phyloP scores from a whole-genome alignment of 2,113 vertebrate genomes.

The Recurvirostra avosetta region DNA sequence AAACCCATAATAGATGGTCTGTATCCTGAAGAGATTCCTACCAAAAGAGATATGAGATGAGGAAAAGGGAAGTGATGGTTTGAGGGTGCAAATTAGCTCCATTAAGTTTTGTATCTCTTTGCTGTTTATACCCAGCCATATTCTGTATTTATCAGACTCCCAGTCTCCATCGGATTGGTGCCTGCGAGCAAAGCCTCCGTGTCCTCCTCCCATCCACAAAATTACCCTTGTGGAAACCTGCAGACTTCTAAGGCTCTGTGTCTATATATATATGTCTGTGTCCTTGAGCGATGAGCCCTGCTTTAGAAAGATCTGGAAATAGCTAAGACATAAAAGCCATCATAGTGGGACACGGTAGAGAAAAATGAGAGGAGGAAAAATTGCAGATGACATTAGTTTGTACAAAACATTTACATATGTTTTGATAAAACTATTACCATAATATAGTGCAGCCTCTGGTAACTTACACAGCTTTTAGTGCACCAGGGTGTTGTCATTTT shows the following conservation, averaged over 20 bases:
- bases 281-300: not conserved
- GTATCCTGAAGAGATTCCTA: not conserved
- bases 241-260: not conserved
- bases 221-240: not conserved
- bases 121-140: not conserved
- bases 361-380: not conserved
- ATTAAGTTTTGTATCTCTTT: not conserved
- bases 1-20: not conserved
- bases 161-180: not conserved
- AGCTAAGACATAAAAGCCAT: not conserved
- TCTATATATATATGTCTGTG: not conserved
- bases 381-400: not conserved
- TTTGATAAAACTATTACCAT: not conserved
- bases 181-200: not conserved
- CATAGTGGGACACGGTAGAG: not conserved
- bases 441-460: not conserved
- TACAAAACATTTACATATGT: not conserved
- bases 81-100: not conserved
- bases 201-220: not conserved
- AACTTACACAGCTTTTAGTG: not conserved
- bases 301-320: not conserved
- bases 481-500: not conserved
- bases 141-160: not conserved
- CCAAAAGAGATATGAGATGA: not conserved
- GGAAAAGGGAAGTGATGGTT: not conserved